Evolutionary conservation across 2,888 invertebrate genomes (phyloP), one percentile per base, ranked within the genome.

Genomic region (Fragum whitleyi): DNA sequence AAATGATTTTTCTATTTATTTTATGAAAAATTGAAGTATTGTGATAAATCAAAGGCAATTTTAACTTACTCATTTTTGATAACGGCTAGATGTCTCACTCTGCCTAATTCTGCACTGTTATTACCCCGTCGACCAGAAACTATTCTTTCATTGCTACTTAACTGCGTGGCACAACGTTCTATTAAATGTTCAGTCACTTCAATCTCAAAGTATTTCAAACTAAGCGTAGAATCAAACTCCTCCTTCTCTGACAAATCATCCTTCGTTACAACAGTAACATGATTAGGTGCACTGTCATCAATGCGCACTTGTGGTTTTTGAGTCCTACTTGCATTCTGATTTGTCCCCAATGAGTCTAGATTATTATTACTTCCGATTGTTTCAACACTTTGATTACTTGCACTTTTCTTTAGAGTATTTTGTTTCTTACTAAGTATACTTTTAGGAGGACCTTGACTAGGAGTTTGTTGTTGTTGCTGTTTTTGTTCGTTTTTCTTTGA

Each of bases 111-210:
- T 16, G 82, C 79, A 73, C 85, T 86, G 53, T 86, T 81, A 36
- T 83, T 73, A 21, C 86, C 81, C 9, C 86, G 57, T 32, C 88
- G 81, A 23, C 92, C 86, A 23, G 86, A 88, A 16, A 93, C 91
- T 2, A 94, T 89, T 70, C 90, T 88, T 65, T 93, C 91, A 84
- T 93, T 94, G 71, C 89, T 89, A 77, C 92, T 92, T 21, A 94
- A 86, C 73, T 90, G 89, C 6, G 92, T 92, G 21, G 94, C 94
- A 88, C 93, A 92, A 36, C 92, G 72, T 62, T 93, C 93, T 3
- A 94, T 87, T 81, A 93, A 81, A 68, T 90, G 84, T 26, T 93
- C 92, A 0, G 92, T 86, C 19, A 94, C 93, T 68, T 92, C 91
- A 47, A 93, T 93, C 67, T 88, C 87, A 72, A 88, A 92, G 79